Conservation (phyloP, 2,113 vertebrate species). For the Gobio gobio region DNA sequence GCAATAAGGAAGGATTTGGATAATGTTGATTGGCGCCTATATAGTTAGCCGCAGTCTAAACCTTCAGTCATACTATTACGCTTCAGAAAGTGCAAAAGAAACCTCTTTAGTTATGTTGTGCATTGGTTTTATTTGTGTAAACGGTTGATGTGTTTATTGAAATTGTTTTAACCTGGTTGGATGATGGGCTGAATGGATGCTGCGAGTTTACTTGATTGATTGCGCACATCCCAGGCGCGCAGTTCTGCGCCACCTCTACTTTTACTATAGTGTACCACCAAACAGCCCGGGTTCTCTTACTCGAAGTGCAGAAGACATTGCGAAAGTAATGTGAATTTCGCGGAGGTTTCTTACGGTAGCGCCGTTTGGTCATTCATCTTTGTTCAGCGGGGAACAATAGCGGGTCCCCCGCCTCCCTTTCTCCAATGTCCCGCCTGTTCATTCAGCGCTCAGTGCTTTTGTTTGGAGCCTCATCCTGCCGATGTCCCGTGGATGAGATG, state of each 20-base stretch:
- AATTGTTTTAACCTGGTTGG: background rate
- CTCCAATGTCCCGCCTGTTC: slow-evolving; percentile 50
- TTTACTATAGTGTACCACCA: background rate
- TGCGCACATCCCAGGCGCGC: background rate
- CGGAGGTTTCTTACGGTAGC: background rate
- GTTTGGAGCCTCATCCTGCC: slow-evolving; percentile 57
- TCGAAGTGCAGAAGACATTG: background rate
- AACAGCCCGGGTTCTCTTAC: too few relatives aligned
- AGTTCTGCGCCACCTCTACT: background rate
- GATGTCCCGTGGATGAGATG: slow-evolving; percentile 61
- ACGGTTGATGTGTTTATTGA: background rate
- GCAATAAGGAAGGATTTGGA: background rate
- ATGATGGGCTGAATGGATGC: slow-evolving; percentile 13
- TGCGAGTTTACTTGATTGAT: slow-evolving; percentile 18
- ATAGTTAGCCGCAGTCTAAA: slow-evolving; percentile 36
- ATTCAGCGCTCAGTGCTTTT: slow-evolving; percentile 52
- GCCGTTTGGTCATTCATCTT: slow-evolving; percentile 68
- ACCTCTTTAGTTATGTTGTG: too few relatives aligned
- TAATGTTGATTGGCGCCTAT: slow-evolving; percentile 29
- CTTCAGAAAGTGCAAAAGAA: background rate
- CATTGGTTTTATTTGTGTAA: background rate
- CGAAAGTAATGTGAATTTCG: background rate
- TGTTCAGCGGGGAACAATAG: slow-evolving; percentile 79
- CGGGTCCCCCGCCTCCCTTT: slow-evolving; percentile 58
- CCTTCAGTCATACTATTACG: background rate